Conservation (phyloP, 2,113 vertebrate genomes). For the Chauna torquata region DNA sequence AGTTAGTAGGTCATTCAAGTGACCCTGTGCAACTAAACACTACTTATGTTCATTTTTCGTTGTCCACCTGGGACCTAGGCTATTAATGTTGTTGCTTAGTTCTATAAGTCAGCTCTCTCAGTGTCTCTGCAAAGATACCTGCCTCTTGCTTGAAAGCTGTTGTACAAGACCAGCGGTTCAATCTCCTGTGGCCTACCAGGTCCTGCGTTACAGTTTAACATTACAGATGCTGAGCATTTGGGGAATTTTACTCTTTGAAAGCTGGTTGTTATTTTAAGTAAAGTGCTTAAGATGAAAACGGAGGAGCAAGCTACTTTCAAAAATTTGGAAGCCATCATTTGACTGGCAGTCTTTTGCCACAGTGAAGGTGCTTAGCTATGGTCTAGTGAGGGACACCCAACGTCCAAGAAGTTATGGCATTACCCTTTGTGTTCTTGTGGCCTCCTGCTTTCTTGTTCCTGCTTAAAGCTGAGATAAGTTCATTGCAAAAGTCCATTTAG, state of each 20-base stretch:
- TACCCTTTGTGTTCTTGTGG: not conserved
- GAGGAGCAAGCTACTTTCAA: not conserved
- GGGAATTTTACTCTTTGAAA: not conserved
- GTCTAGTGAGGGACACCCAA: not conserved
- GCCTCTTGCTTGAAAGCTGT: not conserved
- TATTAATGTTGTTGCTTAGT: not conserved
- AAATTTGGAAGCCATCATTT: not conserved
- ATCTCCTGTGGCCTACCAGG: not conserved
- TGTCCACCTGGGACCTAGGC: not conserved
- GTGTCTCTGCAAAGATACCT: not conserved
- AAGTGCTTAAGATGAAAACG: not conserved
- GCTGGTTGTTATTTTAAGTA: not conserved
- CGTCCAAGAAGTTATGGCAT: not conserved
- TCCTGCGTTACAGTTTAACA: not conserved
- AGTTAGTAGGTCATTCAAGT: not conserved
- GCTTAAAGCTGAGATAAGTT: not conserved
- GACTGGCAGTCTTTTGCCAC: not conserved
- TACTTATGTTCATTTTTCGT: fast-evolving
- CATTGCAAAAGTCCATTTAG: not conserved
- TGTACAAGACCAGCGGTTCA: not conserved
- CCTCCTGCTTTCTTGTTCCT: not conserved
- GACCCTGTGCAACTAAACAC: not conserved
- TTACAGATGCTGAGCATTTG: not conserved
- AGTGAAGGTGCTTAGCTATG: not conserved
- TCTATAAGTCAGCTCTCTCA: not conserved